Conservation (phyloP, 2,888 invertebrate genomes). For the Cheilosia variabilis region DNA sequence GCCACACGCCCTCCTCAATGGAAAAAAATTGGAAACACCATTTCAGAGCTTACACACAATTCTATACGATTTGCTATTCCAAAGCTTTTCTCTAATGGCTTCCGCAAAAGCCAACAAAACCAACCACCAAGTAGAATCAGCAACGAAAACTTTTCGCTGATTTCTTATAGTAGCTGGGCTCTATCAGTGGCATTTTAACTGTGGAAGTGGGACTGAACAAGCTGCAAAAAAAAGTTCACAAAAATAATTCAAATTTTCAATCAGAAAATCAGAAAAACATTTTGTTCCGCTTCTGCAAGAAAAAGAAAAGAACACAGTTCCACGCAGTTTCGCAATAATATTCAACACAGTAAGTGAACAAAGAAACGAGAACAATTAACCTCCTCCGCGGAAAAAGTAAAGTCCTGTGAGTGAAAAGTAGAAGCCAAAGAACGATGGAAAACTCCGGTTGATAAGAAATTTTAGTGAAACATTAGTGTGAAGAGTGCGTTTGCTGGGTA, state of each 20-base stretch:
- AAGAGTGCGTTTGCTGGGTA: slow-evolving; percentile 63
- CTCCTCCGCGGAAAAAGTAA: slow-evolving; percentile 72
- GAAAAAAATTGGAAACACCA: slow-evolving; percentile 13
- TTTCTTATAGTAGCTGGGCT: slow-evolving; percentile 79
- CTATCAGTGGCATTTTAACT: slow-evolving; percentile 84
- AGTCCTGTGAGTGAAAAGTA: slow-evolving; percentile 77
- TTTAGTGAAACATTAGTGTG: slow-evolving; percentile 45
- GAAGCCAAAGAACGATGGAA: slow-evolving; percentile 64
- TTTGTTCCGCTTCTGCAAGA: slow-evolving; percentile 68
- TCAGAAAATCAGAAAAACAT: slow-evolving; percentile 38
- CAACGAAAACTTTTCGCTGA: slow-evolving; percentile 77
- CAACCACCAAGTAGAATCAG: slow-evolving; percentile 62
- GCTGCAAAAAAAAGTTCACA: slow-evolving; percentile 57
- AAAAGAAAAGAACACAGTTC: slow-evolving; percentile 24
- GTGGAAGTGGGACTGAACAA: slow-evolving; percentile 81
- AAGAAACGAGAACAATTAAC: not conserved
- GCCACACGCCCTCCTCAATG: slow-evolving; percentile 27
- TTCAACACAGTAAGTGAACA: slow-evolving; percentile 60
- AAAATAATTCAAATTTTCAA: slow-evolving; percentile 43
- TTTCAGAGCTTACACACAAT: slow-evolving; percentile 30
- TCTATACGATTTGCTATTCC: slow-evolving; percentile 31
- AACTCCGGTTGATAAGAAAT: slow-evolving; percentile 76
- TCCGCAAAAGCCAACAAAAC: slow-evolving; percentile 11
- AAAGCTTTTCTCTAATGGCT: slow-evolving; percentile 23
- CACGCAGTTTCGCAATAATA: slow-evolving; percentile 30